Base-by-base conservation (phyloP, 2,797 vertebrate species). In the Rhadinocentrus ornatus region DNA sequence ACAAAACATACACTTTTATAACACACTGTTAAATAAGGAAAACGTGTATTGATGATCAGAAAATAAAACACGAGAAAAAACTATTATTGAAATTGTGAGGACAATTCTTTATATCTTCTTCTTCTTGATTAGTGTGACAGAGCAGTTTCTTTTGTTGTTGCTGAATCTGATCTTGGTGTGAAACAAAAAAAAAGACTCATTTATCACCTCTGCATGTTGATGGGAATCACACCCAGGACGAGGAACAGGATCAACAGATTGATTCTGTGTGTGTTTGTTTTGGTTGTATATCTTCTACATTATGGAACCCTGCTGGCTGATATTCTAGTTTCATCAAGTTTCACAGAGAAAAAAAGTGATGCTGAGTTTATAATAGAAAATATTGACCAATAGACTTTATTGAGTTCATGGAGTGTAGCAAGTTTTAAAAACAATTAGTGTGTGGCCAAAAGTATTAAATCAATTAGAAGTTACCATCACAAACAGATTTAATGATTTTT, bases 221-320 rank as follows among this genome's bases (percentile, higher is more conserved):
- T 41, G 18, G 74, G 81, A 89, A 88, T 86, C 66, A 76, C 77
- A 86, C 81, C 77, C 60, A 73, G 88, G 86, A 79, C 71, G 71
- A 85, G 79, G 66, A 80, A 69, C 58, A 6, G 61, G 77, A 41
- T 89, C 62, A 9, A 44, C 48, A 87, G 75, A 74, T 85, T 55
- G 71, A 20, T n/a, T 62, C 20, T 26, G 46, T 67, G 60, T 29
- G 52, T 71, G 78, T 73, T 27, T 71, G 67, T 69, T 80, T 78
- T 75, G 60, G 54, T 60, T 59, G 72, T 77, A 79, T 83, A 83
- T 85, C 79, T 6, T 41, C 4, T 1, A 15, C 16, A 39, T 39
- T 18, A 41, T 12, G 39, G 39, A 18, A 20, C 16, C 16, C 15
- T 16, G 6, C 18, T 18, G 6, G 37, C 16, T 41, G 4, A 41